Conservation (phyloP, 1,140 invertebrate genomes). For the Drosophila saltans region DNA sequence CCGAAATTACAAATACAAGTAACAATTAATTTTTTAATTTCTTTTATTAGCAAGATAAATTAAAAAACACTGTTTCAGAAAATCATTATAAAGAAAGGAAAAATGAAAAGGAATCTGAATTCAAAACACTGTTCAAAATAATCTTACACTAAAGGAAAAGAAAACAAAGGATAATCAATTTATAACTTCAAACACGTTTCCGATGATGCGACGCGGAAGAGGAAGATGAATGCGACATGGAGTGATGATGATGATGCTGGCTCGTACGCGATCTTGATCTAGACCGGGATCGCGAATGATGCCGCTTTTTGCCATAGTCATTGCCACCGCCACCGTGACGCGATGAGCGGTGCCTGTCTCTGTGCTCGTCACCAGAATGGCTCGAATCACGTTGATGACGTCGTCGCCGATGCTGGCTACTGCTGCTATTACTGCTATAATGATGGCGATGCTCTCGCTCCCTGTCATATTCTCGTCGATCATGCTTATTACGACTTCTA, state of each 20-base stretch:
- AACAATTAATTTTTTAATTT: neutral
- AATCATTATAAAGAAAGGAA: slow-evolving; percentile 38
- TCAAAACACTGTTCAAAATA: neutral
- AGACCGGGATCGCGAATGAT: slow-evolving; percentile 60
- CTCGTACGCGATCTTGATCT: slow-evolving; percentile 45
- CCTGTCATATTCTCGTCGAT: slow-evolving; percentile 11
- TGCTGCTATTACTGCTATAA: slow-evolving; percentile 16
- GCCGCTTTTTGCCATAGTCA: slow-evolving; percentile 33
- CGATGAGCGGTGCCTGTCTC: slow-evolving; percentile 33
- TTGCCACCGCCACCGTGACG: slow-evolving; percentile 44
- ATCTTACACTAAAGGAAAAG: slow-evolving; percentile 20
- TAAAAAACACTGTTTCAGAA: slow-evolving; percentile 33
- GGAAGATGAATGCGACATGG: slow-evolving; percentile 55
- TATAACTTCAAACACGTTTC: slow-evolving; percentile 59
- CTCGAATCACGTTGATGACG: slow-evolving; percentile 40
- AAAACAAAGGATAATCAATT: slow-evolving; percentile 24
- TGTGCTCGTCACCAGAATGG: slow-evolving; percentile 53
- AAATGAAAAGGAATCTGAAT: slow-evolving; percentile 22
- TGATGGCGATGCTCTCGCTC: slow-evolving; percentile 30
- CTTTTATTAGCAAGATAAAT: slow-evolving; percentile 8
- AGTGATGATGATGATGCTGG: slow-evolving; percentile 50
- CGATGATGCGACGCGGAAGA: slow-evolving; percentile 58
- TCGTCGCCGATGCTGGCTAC: slow-evolving; percentile 22
- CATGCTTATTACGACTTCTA: slow-evolving; percentile 14
- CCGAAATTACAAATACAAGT: no score